Percentiles rank a stretch among this genome's conserved stretches.
These are phyloP conservation scores for Euschistus heros DNA, from an alignment of 1,140 invertebrate genomes.

Conservation along the genomic window DNA sequence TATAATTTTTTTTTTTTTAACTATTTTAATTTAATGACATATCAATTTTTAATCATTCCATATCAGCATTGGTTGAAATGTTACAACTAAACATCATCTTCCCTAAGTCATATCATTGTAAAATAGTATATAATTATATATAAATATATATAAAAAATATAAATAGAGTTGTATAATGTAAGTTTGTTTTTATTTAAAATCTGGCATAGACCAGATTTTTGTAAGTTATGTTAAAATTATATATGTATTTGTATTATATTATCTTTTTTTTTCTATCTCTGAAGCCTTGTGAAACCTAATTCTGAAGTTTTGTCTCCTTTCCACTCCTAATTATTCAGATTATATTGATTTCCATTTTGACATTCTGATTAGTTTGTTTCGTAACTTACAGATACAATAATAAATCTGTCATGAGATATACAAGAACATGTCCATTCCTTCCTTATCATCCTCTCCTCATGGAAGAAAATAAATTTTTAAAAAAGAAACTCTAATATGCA, in stretches of 20 bases:
- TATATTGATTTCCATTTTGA: no score
- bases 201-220: slow-evolving; percentile 4
- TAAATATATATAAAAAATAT: slow-evolving; percentile 6
- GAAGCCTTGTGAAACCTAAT: neutral
- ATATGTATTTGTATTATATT: slow-evolving; percentile 22
- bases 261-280: neutral
- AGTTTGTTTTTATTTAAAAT: slow-evolving; percentile 17
- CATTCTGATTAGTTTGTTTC: no score
- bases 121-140: slow-evolving; percentile 9
- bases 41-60: slow-evolving; percentile 9
- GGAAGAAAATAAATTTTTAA: no score
- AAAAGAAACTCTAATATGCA: no score
- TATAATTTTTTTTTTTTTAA: neutral
- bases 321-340: no score
- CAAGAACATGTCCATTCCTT: no score
- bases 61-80: slow-evolving; percentile 10
- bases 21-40: slow-evolving; percentile 11
- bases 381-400: no score
- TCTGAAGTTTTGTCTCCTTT: no score
- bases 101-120: slow-evolving; percentile 21
- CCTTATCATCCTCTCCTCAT: no score
- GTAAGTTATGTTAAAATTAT: slow-evolving; percentile 20
- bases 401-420: no score
- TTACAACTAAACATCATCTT: slow-evolving; percentile 16
- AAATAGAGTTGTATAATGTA: slow-evolving; percentile 15